Evolutionary conservation across 1,140 invertebrate genomes (phyloP).

Genomic region (Papilio helenus): DNA sequence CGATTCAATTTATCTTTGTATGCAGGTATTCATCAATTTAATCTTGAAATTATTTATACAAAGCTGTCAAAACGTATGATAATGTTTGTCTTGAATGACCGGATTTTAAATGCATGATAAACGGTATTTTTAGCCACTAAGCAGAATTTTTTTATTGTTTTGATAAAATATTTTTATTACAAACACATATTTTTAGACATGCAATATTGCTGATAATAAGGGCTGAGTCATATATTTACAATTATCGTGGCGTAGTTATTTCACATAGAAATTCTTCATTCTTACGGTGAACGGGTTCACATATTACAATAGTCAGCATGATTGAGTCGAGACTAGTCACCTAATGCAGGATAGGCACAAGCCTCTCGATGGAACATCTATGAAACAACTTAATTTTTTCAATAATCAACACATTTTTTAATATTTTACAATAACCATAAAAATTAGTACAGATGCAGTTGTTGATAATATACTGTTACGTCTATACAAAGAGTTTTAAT

Average conservation of each 20-base stretch:
- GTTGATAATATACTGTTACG: not conserved
- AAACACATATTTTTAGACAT: constrained; percentile 5
- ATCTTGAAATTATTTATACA: constrained; percentile 19
- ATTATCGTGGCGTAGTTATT: not conserved
- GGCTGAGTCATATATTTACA: not conserved
- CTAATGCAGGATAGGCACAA: not conserved
- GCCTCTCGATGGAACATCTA: no score
- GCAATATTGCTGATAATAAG: not conserved
- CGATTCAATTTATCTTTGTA: not conserved
- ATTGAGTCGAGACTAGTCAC: not conserved
- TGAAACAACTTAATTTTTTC: no score
- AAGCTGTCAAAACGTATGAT: constrained; percentile 3
- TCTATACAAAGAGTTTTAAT: not conserved
- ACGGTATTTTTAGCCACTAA: not conserved
- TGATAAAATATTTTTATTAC: not conserved
- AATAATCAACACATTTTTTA: no score
- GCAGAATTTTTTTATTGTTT: not conserved
- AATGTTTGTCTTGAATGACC: not conserved
- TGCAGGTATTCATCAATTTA: not conserved
- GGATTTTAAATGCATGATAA: constrained; percentile 3
- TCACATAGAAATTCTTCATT: not conserved
- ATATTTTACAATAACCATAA: no score
- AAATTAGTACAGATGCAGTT: not conserved
- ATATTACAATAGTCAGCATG: not conserved
- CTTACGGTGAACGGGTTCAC: no score